Conservation (phyloP, 1,140 invertebrate species). For the Bombus waltoni region DNA sequence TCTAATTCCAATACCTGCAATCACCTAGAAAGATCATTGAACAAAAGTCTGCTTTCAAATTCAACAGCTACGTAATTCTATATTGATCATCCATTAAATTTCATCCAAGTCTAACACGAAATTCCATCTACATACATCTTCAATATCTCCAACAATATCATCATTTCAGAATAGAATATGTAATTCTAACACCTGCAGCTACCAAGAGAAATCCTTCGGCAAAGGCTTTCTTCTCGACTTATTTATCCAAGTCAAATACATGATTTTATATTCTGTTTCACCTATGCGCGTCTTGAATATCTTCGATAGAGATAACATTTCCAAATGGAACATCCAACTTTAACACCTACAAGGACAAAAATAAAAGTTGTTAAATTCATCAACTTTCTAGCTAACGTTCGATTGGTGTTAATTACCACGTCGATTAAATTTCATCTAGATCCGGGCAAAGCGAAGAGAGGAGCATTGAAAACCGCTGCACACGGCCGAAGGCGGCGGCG, state of each 20-base stretch:
- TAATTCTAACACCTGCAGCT: background rate
- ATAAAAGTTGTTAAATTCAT: background rate
- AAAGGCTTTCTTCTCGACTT: background rate
- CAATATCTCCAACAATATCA: background rate
- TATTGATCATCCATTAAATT: too few species aligned
- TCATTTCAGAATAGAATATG: background rate
- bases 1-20: background rate
- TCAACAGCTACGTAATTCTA: too few species aligned
- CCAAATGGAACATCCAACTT: background rate
- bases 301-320: background rate
- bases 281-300: background rate
- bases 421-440: background rate
- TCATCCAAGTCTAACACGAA: background rate
- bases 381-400: too few species aligned
- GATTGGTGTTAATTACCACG: background rate
- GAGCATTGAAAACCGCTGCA: slow-evolving; percentile 25
- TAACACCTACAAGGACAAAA: background rate
- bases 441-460: background rate
- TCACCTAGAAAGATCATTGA: background rate
- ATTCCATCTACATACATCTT: background rate
- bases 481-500: background rate
- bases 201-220: background rate
- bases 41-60: too few species aligned
- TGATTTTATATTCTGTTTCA: background rate
- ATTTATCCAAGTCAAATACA: background rate